phyloP scores from a whole-genome alignment of 1,140 invertebrate species.

The Eumaeus atala region DNA sequence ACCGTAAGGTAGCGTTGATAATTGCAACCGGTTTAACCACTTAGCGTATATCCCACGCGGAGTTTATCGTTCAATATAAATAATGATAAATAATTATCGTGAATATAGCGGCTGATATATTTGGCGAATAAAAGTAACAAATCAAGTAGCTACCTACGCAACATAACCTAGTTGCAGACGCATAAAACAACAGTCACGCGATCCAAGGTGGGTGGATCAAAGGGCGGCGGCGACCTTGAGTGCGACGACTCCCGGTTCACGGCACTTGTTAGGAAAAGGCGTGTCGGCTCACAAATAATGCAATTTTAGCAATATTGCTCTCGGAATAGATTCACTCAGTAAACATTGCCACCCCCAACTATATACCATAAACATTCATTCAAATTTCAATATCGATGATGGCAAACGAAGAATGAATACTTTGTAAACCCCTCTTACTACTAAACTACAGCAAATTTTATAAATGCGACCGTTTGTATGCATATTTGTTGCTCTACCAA shows the following conservation, averaged over 20 bases:
- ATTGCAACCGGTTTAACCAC: constrained; percentile 1
- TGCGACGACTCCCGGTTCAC: constrained; percentile 69
- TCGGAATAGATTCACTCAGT: neutral
- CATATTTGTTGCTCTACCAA: no score
- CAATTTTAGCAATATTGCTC: constrained; percentile 37
- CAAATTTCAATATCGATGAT: no score
- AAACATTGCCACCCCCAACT: no score
- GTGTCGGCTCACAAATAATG: constrained; percentile 64
- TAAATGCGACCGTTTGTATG: no score
- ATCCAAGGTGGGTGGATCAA: constrained; percentile 72
- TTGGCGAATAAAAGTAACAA: constrained; percentile 13
- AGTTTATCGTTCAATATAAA: constrained; percentile 3
- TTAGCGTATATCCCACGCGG: neutral
- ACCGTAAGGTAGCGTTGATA: neutral
- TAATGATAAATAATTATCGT: constrained; percentile 13
- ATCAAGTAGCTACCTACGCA: constrained; percentile 1
- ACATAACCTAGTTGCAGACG: constrained; percentile 47
- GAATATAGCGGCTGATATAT: constrained; percentile 2
- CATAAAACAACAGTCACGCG: constrained; percentile 65
- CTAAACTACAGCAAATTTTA: no score
- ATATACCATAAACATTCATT: no score
- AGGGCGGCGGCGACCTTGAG: constrained; percentile 70
- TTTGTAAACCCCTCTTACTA: no score
- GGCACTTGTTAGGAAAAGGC: constrained; percentile 74
- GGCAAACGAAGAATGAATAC: no score